Evolutionary conservation across 1,140 invertebrate genomes (phyloP).

Genomic region (Zaprionus africanus): DNA sequence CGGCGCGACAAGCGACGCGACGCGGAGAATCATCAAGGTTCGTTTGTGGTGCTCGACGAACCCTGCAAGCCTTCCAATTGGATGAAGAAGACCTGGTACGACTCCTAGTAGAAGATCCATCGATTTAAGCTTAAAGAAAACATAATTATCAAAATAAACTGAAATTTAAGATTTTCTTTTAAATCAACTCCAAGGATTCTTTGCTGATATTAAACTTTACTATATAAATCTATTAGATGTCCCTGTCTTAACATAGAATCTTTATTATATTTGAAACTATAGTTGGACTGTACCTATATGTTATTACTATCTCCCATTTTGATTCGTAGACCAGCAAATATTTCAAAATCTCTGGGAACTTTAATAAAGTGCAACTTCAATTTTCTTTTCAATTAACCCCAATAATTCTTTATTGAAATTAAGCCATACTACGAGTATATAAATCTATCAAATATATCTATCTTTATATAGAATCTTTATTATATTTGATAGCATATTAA

Average conservation of each 20-base stretch:
- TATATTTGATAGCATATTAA: background rate
- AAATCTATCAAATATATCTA: background rate
- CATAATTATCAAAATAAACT: background rate
- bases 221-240: background rate
- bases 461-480: background rate
- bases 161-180: background rate
- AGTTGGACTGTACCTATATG: background rate
- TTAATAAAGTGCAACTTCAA: background rate
- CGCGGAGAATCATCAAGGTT: constrained; percentile 41
- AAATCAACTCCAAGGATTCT: background rate
- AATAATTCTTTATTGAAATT: background rate
- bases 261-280: background rate
- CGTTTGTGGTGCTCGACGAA: constrained; percentile 79
- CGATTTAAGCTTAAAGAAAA: background rate
- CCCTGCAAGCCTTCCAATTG: constrained; percentile 77
- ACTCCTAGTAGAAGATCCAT: constrained; percentile 64
- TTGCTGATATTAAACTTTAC: background rate
- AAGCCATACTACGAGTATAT: background rate
- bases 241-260: background rate
- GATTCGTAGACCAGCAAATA: background rate
- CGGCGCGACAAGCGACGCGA: constrained; percentile 44
- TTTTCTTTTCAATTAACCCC: background rate
- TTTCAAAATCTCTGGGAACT: background rate
- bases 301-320: background rate
- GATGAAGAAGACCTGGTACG: constrained; percentile 84